phyloP scores from a whole-genome alignment of 1,140 invertebrate species.

The Bombus breviceps region DNA sequence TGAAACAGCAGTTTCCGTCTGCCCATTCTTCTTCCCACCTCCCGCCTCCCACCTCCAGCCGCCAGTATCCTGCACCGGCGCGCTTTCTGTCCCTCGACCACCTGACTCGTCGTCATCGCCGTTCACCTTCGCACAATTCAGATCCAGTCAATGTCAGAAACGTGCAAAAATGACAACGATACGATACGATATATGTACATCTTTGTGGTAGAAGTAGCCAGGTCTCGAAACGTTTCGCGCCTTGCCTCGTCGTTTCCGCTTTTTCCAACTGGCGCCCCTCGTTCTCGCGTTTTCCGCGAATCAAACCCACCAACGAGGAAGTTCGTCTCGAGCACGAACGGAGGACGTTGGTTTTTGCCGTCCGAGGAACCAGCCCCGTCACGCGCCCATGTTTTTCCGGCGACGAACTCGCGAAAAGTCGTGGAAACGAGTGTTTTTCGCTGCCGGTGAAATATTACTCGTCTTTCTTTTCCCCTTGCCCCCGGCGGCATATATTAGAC shows the following conservation, averaged over 20 bases:
- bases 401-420: constrained; percentile 37
- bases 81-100: constrained; percentile 18
- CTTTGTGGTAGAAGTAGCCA: constrained; percentile 58
- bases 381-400: constrained; percentile 23
- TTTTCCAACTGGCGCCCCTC: not conserved
- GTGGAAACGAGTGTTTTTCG: constrained; percentile 46
- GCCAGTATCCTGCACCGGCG: not conserved
- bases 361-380: constrained; percentile 12
- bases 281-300: constrained; percentile 21
- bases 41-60: not conserved
- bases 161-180: constrained; percentile 42
- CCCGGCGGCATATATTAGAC: constrained; percentile 31
- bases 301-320: constrained; percentile 36
- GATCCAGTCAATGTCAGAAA: not conserved
- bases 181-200: constrained; percentile 48
- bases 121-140: not conserved
- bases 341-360: not conserved
- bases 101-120: constrained; percentile 39
- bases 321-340: constrained; percentile 29
- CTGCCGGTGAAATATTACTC: constrained; percentile 37
- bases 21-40: constrained; percentile 64
- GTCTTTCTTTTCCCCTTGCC: not conserved
- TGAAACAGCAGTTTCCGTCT: constrained; percentile 76
- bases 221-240: not conserved
- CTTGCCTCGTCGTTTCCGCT: constrained; percentile 21